Percentiles rank a stretch among this genome's conserved stretches.
phyloP scores from a whole-genome alignment of 2,113 vertebrate species.

The Trematocara macrostoma region DNA sequence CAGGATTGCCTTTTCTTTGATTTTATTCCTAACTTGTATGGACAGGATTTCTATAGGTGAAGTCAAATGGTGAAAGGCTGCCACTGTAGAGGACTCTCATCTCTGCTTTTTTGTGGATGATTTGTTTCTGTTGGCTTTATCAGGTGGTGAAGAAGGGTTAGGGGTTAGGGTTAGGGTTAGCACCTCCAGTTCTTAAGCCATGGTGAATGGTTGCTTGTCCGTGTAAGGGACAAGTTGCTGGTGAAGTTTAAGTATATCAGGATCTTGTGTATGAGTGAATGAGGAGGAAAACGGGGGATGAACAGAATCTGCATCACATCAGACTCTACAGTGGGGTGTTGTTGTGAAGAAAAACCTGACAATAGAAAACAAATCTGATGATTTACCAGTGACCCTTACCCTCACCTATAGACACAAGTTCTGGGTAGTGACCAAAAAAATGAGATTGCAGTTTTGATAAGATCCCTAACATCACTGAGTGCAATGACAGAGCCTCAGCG shows the following conservation, averaged over 20 bases:
- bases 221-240: neutral
- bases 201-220: neutral
- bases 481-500: neutral
- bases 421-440: neutral
- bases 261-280: neutral
- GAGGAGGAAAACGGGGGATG: neutral
- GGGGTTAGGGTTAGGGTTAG: neutral
- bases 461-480: neutral
- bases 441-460: neutral
- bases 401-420: neutral
- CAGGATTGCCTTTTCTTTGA: neutral
- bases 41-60: neutral
- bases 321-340: neutral
- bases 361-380: neutral
- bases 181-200: neutral
- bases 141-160: neutral
- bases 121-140: neutral
- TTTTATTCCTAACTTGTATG: neutral
- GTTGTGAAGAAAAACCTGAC: neutral
- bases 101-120: neutral
- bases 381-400: neutral
- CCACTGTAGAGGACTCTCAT: neutral
- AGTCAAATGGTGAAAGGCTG: neutral
- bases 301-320: neutral
- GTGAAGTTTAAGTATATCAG: neutral